These are phyloP conservation scores for Fragum whitleyi DNA, from an alignment of 2,888 invertebrate species.

Conservation along the genomic window DNA sequence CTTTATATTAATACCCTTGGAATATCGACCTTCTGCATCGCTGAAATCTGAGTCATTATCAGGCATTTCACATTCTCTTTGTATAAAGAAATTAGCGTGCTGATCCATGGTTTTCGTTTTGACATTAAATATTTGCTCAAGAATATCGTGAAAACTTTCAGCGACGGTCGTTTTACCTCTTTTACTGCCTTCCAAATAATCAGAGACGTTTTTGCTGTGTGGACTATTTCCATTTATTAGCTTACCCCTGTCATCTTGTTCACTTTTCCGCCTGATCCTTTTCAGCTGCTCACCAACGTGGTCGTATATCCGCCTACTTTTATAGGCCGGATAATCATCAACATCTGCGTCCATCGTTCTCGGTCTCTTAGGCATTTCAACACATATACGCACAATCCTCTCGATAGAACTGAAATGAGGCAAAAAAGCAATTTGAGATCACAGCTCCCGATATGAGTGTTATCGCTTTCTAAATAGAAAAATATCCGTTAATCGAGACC, in stretches of 20 bases:
- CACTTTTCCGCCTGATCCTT: constrained; percentile 15
- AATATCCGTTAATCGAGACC: too few relatives aligned
- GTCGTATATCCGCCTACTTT: neutral
- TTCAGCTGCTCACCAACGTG: neutral
- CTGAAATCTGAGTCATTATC: neutral
- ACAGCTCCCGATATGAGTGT: too few relatives aligned
- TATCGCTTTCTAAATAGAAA: too few relatives aligned
- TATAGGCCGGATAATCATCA: neutral
- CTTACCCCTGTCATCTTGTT: neutral
- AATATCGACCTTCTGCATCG: neutral
- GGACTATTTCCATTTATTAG: neutral
- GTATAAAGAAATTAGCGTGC: constrained; percentile 13
- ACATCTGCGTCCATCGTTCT: neutral
- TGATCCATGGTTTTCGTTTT: neutral
- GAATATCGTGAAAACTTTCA: neutral
- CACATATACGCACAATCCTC: neutral
- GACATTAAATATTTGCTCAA: neutral
- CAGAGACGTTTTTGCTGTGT: neutral
- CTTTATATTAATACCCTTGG: neutral
- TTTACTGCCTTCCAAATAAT: neutral
- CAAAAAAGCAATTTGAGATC: too few relatives aligned
- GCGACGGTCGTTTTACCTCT: neutral
- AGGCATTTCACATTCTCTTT: neutral
- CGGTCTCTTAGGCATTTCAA: neutral
- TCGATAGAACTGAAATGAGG: too few relatives aligned